Evolutionary conservation across 2,113 vertebrate genomes (phyloP), one percentile per base, ranked within the genome.

Genomic region (Ctenomys sociabilis): DNA sequence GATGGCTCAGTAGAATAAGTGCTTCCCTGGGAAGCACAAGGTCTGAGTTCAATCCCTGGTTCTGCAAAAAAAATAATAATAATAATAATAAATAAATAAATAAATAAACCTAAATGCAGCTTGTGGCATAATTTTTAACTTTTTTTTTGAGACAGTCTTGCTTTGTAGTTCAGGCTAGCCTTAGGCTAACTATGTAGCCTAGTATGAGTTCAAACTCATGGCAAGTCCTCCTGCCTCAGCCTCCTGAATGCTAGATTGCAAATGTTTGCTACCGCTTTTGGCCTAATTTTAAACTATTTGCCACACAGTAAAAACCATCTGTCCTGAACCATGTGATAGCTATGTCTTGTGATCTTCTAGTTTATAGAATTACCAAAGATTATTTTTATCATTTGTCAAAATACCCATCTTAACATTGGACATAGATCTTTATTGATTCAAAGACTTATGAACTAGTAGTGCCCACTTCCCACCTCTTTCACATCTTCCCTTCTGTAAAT

Each of bases 61-160:
- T n/a, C n/a, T n/a, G n/a, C n/a, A n/a, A n/a, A n/a, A n/a, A n/a
- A n/a, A n/a, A n/a, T n/a, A n/a, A n/a, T n/a, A n/a, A n/a, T n/a
- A n/a, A n/a, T n/a, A n/a, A n/a, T n/a, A n/a, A n/a, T n/a, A n/a
- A n/a, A n/a, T n/a, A n/a, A n/a, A n/a, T n/a, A n/a, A n/a, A n/a
- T n/a, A n/a, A n/a, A n/a, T 96, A 97, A 96, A 97, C n/a, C 85
- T 85, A 97, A 97, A 95, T 90, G 91, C 81, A 88, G 84, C 95
- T 49, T 93, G 3, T 21, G 93, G 96, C 84, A 83, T 88, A 97
- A 96, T 80, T 16, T 16, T 16, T 66, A 66, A 66, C 13, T 3
- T 68, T 17, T 35, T 66, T 14, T 32, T 66, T 32, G 32, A 35
- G 66, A 68, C 32, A 68, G 32, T 68, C 66, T 68, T 68, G 32